Percentiles rank a stretch among this genome's conserved stretches.
These are phyloP conservation scores for Archips crataeganus DNA, from an alignment of 2,888 invertebrate genomes.

Conservation along the genomic window DNA sequence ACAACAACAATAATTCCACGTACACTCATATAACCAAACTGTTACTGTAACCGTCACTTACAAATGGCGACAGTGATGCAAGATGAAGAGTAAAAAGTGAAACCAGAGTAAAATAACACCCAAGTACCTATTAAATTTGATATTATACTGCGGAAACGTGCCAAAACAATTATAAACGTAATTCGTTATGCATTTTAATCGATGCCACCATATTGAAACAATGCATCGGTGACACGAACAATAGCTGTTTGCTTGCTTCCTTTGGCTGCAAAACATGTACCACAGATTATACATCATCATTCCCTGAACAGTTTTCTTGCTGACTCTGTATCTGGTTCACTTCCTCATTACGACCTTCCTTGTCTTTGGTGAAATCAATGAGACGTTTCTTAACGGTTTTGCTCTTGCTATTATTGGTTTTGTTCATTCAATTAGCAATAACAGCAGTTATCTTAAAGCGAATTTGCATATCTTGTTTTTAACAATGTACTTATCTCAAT, in stretches of 20 bases:
- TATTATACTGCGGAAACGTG: slow-evolving; percentile 33
- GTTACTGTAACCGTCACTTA: slow-evolving; percentile 1
- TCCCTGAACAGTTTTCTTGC: slow-evolving; percentile 33
- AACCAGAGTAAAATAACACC: slow-evolving; percentile 15
- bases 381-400: slow-evolving; percentile 6
- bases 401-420: slow-evolving; percentile 9
- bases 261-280: slow-evolving; percentile 39
- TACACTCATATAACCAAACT: slow-evolving; percentile 15
- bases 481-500: background rate
- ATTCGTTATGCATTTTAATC: slow-evolving; percentile 33
- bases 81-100: slow-evolving; percentile 8
- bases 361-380: slow-evolving; percentile 26
- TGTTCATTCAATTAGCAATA: slow-evolving; percentile 3
- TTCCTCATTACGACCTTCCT: slow-evolving; percentile 41
- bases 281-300: slow-evolving; percentile 38
- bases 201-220: slow-evolving; percentile 27
- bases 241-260: slow-evolving; percentile 41
- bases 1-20: slow-evolving; percentile 23
- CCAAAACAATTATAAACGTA: slow-evolving; percentile 30
- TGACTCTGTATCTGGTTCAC: slow-evolving; percentile 26
- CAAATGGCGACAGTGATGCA: slow-evolving; percentile 19
- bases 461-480: slow-evolving; percentile 11
- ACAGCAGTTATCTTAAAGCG: background rate
- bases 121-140: slow-evolving; percentile 25
- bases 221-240: slow-evolving; percentile 39